Conservation (phyloP, 2,113 vertebrate species). For the Chitala chitala region DNA sequence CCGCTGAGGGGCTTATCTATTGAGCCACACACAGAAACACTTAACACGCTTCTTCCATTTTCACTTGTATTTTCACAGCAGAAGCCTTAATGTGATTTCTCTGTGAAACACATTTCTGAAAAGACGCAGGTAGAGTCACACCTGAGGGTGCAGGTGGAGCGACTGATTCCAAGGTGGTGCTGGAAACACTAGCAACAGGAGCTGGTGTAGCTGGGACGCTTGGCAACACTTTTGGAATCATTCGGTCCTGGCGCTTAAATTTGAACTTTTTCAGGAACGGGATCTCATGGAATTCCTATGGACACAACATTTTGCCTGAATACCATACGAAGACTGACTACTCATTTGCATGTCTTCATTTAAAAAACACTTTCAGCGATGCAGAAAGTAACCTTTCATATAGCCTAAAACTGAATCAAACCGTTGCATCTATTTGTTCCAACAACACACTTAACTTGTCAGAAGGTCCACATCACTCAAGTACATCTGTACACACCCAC, state of each 20-base stretch:
- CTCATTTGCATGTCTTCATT: too few relatives aligned
- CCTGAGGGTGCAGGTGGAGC: slow-evolving; percentile 62
- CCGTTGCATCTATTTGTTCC: too few relatives aligned
- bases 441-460: too few relatives aligned
- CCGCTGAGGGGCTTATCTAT: slow-evolving; percentile 81
- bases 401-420: too few relatives aligned
- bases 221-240: slow-evolving; percentile 67
- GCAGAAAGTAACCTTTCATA: too few relatives aligned
- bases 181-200: slow-evolving; percentile 49
- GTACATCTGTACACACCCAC: too few relatives aligned
- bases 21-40: neutral
- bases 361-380: too few relatives aligned
- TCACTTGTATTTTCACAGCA: neutral
- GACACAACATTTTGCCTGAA: neutral
- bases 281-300: slow-evolving; percentile 84
- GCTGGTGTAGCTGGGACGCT: slow-evolving; percentile 35
- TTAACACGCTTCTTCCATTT: neutral
- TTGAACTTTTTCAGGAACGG: slow-evolving; percentile 92
- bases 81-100: neutral
- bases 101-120: neutral
- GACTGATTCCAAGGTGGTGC: slow-evolving; percentile 28
- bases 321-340: too few relatives aligned
- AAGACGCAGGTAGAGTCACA: slow-evolving; percentile 32
- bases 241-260: slow-evolving; percentile 79
- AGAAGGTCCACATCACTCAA: too few relatives aligned